Base-by-base conservation (phyloP, 2,113 vertebrate genomes). In the Macquaria ambigua region DNA sequence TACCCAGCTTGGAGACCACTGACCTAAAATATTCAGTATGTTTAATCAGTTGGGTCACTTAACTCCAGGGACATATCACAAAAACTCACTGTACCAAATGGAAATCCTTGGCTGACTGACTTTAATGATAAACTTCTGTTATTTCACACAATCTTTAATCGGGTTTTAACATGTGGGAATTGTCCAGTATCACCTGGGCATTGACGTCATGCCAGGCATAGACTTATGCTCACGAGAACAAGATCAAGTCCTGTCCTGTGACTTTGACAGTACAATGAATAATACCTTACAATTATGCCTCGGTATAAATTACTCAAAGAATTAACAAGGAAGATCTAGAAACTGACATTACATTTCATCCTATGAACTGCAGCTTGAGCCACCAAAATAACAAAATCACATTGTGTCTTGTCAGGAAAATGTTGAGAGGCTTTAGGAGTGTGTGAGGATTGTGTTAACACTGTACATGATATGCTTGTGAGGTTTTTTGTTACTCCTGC, bases 361-460 rank as follows among this genome's bases (percentile, higher is more conserved):
- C 39, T 50, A 58, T 53, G 6, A 70, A 64, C 55, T 66, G 28
- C 20, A 70, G 23, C n/a, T 52, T 5, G n/a, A 78, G 5, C 25
- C 9, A 53, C 37, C 62, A n/a, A 79, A 59, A 77, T 37, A 62
- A 71, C 3, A 76, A 81, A 20, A 20, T n/a, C 52, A 23, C 4
- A 52, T 52, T 14, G 37, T 55, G 39, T 74, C 25, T 15, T 12
- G 11, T 25, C 8, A 78, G 12, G 8, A 68, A 74, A 34, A 52
- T 48, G 9, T 74, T 25, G 21, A 11, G 25, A 31, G 43, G 43
- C 31, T 14, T 2, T 4, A 10, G 2, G 4, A 74, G 18, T 28
- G 46, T 16, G 12, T n/a, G 20, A 66, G 37, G 46, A 11, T 20
- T 61, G 3, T 68, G 37, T 39, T 39, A 9, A 14, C 56, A 23